These are phyloP conservation scores for Fragum whitleyi DNA, from an alignment of 2,888 invertebrate species.

Conservation along the genomic window DNA sequence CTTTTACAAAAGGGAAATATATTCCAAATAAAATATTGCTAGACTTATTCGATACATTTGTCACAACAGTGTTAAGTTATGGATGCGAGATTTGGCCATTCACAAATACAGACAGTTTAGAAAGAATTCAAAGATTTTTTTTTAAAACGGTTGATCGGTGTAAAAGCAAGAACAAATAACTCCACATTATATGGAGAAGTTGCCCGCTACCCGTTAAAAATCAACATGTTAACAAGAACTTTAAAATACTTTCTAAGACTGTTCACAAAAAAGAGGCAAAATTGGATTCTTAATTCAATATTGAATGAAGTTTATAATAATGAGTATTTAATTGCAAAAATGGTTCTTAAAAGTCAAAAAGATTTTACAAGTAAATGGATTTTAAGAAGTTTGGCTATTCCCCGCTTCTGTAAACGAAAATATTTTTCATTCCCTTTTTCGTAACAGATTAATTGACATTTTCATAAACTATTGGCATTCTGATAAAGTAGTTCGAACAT, in stretches of 20 bases:
- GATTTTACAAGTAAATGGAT: not conserved
- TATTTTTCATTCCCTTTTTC: not conserved
- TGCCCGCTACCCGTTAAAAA: too few relatives aligned
- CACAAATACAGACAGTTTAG: not conserved
- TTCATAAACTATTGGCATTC: not conserved
- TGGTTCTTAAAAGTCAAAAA: not conserved
- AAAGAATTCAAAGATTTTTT: conserved; percentile 5
- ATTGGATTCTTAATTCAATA: not conserved
- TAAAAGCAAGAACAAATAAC: not conserved
- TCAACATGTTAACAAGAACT: not conserved
- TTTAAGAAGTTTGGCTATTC: conserved; percentile 3
- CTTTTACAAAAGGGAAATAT: not conserved
- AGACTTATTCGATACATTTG: not conserved
- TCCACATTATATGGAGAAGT: not conserved
- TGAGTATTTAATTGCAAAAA: not conserved
- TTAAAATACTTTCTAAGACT: conserved; percentile 1
- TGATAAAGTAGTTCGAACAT: not conserved
- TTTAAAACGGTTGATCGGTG: not conserved
- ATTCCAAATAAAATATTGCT: not conserved
- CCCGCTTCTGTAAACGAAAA: not conserved
- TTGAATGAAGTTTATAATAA: not conserved
- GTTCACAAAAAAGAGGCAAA: not conserved
- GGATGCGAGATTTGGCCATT: not conserved
- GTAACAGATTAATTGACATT: not conserved
- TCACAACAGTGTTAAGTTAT: not conserved